Conservation (phyloP, 2,888 invertebrate species). For the Latheticus oryzae region DNA sequence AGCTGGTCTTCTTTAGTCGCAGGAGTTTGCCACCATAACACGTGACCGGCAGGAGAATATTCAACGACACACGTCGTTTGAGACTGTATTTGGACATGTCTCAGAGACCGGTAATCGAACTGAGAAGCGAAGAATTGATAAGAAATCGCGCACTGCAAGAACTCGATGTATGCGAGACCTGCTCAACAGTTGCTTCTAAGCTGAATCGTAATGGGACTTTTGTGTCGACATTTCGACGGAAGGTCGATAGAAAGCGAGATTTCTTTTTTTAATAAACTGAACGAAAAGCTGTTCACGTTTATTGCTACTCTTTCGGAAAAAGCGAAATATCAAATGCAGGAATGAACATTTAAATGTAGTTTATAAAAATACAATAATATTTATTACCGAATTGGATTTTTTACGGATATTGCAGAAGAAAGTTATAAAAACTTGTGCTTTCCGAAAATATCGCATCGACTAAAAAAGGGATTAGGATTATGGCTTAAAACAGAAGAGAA, state of each 20-base stretch:
- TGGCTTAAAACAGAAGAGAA: no score
- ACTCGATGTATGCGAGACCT: conserved; percentile 38
- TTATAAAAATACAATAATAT: no score
- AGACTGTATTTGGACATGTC: conserved; percentile 54
- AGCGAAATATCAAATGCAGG: no score
- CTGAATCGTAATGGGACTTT: conserved; percentile 38
- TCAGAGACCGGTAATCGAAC: conserved; percentile 43
- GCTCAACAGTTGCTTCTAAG: conserved; percentile 28
- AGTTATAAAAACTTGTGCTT: no score
- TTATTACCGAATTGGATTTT: no score
- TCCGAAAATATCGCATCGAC: no score
- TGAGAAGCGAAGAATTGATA: conserved; percentile 33
- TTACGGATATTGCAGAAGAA: no score
- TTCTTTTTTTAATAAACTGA: conserved; percentile 9
- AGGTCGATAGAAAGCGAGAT: conserved; percentile 13
- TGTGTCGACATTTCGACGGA: conserved; percentile 30
- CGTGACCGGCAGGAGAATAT: conserved; percentile 36
- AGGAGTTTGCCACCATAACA: conserved; percentile 24
- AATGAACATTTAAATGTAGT: no score
- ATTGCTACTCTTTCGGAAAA: no score
- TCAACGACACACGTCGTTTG: conserved; percentile 37
- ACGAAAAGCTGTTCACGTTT: conserved; percentile 1
- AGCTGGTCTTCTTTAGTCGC: conserved; percentile 19
- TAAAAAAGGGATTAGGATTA: no score
- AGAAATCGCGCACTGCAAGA: conserved; percentile 41